These are phyloP conservation scores for Oreonectes daqikongensis DNA, from an alignment of 2,797 vertebrate genomes.

Conservation along the genomic window DNA sequence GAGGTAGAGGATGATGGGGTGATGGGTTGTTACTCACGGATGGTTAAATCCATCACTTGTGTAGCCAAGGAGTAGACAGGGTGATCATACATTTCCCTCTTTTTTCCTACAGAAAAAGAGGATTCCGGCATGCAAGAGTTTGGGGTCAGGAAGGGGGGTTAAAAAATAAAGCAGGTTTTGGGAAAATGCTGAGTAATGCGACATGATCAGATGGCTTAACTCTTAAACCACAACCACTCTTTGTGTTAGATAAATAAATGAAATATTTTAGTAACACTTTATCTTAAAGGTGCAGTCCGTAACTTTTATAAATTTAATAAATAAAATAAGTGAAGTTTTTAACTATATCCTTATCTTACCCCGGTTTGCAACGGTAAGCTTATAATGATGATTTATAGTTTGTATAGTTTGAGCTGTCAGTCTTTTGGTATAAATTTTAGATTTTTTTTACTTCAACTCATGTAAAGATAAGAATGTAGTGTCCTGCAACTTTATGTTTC, in stretches of 20 bases:
- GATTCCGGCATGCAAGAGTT: constrained; percentile 99
- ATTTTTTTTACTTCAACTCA: no score
- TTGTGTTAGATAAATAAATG: constrained; percentile 6
- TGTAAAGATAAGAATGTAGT: no score
- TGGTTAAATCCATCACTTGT: constrained; percentile 99
- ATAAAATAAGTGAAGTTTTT: no score
- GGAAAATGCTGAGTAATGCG: constrained; percentile 1
- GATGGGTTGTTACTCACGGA: constrained; percentile 97
- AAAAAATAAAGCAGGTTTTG: constrained; percentile 10
- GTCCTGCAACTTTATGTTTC: no score
- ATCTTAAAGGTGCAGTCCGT: neutral
- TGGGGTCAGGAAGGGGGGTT: constrained; percentile 94
- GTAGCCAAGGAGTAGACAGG: constrained; percentile 99
- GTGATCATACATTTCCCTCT: constrained; percentile 99
- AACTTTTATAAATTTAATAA: no score
- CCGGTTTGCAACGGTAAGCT: no score
- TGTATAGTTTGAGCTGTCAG: no score
- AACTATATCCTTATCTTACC: no score
- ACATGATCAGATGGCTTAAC: constrained; percentile 16
- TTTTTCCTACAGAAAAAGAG: constrained; percentile 99
- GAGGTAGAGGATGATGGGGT: constrained; percentile 81
- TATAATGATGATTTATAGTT: no score
- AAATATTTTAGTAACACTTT: constrained; percentile 9
- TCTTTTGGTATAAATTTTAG: no score
- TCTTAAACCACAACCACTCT: constrained; percentile 32